Evolutionary conservation across 2,113 vertebrate genomes (phyloP).

Genomic region (Halichoeres trimaculatus): DNA sequence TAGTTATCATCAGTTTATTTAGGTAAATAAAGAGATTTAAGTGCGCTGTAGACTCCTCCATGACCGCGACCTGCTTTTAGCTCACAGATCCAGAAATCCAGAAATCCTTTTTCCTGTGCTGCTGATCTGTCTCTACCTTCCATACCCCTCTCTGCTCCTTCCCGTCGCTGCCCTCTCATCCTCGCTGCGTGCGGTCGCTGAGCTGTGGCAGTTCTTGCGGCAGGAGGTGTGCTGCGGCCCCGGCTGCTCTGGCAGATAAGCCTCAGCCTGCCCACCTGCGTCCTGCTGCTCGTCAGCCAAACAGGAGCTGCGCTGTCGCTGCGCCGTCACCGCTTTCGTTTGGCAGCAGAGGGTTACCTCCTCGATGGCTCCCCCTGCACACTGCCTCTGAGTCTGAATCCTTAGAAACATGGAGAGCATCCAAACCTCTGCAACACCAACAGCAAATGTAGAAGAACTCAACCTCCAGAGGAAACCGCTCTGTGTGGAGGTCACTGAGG

Average conservation of each 20-base stretch:
- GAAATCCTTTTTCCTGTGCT: background rate
- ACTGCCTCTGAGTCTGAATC: constrained; percentile 30
- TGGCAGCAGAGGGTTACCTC: constrained; percentile 34
- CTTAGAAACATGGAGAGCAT: constrained; percentile 3
- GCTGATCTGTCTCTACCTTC: constrained; percentile 23
- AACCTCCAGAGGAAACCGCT: constrained; percentile 12
- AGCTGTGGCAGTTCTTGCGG: constrained; percentile 51
- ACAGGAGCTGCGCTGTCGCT: constrained; percentile 50
- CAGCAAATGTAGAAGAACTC: constrained; percentile 14
- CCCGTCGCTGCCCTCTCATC: constrained; percentile 57
- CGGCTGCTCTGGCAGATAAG: constrained; percentile 82
- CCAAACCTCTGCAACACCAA: constrained; percentile 43
- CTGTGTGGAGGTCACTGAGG: constrained; percentile 3
- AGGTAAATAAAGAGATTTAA: too few relatives aligned
- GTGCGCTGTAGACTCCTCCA: too few relatives aligned
- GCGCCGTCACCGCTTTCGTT: constrained; percentile 26
- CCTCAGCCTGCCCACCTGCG: constrained; percentile 59
- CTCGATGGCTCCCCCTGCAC: constrained; percentile 8
- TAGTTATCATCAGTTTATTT: too few relatives aligned
- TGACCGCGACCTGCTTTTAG: too few relatives aligned
- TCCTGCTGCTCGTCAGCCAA: constrained; percentile 61
- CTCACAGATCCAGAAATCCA: background rate
- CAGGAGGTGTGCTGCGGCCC: constrained; percentile 62
- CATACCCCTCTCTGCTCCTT: constrained; percentile 27
- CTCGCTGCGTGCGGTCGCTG: constrained; percentile 55